phyloP scores from a whole-genome alignment of 1,140 invertebrate genomes.

The Saccostrea echinata region DNA sequence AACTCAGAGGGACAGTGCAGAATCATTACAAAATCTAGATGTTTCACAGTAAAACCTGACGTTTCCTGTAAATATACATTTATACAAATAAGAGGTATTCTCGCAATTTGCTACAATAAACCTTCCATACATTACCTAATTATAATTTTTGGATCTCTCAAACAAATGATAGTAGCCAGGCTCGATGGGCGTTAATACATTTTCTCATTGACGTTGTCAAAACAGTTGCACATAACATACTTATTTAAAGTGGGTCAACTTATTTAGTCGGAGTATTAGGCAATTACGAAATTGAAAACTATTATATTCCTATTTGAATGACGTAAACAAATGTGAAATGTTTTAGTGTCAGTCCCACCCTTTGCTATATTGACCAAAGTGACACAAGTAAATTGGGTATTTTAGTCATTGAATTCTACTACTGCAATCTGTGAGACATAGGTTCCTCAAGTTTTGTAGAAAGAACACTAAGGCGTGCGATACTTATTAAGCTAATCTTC shows the following conservation, averaged over 20 bases:
- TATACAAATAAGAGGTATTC: no score
- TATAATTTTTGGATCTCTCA: no score
- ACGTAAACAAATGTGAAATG: background rate
- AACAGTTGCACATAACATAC: background rate
- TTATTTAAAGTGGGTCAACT: background rate
- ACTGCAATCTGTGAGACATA: background rate
- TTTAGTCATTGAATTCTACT: background rate
- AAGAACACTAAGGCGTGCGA: background rate
- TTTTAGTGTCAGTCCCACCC: background rate
- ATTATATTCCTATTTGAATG: background rate
- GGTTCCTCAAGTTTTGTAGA: background rate
- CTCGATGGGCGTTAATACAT: background rate
- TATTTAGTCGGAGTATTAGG: background rate
- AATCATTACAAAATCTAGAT: no score
- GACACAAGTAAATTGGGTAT: background rate
- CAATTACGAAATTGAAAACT: background rate
- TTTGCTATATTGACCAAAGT: background rate
- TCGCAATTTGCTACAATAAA: no score
- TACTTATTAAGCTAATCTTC: background rate
- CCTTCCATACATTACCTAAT: no score
- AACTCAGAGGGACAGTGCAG: no score
- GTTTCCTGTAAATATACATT: no score
- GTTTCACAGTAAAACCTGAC: no score
- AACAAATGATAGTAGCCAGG: background rate
- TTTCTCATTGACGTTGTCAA: background rate